These are phyloP conservation scores for Limenitis camilla DNA, from an alignment of 2,888 invertebrate genomes.

Conservation along the genomic window DNA sequence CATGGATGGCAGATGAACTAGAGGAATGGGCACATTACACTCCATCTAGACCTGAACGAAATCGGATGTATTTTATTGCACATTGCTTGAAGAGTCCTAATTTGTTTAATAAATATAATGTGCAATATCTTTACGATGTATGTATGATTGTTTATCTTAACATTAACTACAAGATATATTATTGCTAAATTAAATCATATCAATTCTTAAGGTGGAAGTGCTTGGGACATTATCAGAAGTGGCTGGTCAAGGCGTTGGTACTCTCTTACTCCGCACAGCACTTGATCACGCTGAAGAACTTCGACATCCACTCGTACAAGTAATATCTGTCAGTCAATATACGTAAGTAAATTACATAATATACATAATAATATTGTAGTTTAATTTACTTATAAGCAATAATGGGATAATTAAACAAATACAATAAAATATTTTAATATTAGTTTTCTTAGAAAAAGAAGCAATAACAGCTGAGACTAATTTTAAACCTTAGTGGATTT, in stretches of 20 bases:
- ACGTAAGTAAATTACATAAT: slow-evolving; percentile 40
- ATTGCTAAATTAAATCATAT: not conserved
- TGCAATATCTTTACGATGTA: slow-evolving; percentile 69
- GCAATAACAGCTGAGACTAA: slow-evolving; percentile 63
- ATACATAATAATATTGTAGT: too few relatives aligned
- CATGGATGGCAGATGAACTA: slow-evolving; percentile 67
- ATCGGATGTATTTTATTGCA: slow-evolving; percentile 68
- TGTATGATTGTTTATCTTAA: slow-evolving; percentile 21
- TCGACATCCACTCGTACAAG: slow-evolving; percentile 58
- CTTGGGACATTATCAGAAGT: slow-evolving; percentile 64
- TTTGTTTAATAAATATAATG: slow-evolving; percentile 57
- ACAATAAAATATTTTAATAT: not conserved
- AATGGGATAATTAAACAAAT: not conserved
- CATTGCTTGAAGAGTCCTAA: slow-evolving; percentile 63
- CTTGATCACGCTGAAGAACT: slow-evolving; percentile 57
- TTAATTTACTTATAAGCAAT: too few relatives aligned
- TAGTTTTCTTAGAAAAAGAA: slow-evolving; percentile 55
- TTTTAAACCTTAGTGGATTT: too few relatives aligned
- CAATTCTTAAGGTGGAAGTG: slow-evolving; percentile 51
- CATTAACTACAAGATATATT: too few relatives aligned
- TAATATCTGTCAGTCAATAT: slow-evolving; percentile 62
- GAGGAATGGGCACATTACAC: slow-evolving; percentile 71
- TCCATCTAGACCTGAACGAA: slow-evolving; percentile 45
- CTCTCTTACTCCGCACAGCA: slow-evolving; percentile 46
- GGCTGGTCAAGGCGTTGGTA: slow-evolving; percentile 63